Base-by-base conservation (phyloP, 2,113 vertebrate species). In the Elachura formosa region DNA sequence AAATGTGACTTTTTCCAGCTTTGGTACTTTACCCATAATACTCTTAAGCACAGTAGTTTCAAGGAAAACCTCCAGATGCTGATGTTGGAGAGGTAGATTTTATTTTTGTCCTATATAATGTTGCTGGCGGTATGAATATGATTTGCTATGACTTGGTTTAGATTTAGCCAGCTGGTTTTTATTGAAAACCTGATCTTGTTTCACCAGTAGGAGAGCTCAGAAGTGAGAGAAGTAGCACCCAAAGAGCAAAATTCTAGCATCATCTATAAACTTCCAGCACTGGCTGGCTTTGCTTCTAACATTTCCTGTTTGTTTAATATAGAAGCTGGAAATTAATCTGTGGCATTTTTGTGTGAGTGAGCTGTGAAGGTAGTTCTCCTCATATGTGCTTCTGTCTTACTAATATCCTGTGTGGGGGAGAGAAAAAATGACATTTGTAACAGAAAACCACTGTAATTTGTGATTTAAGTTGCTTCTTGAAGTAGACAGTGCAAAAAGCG, bases 161-260 rank as follows among this genome's bases (percentile, higher is more conserved):
- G 56, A 45, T 83, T 84, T 63, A 75, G 43, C 59, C 94, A 95
- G 93, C 79, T 96, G 93, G 7, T 90, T 96, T 83, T 67, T 77
- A 94, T 93, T 95, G 86, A 76, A 64, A 48, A 87, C 8, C 81
- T 82, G 89, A 82, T 97, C 84, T 58, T 68, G 31, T 97, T 94
- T 95, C 91, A 79, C 48, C 38, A 24, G 43, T 81, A 64, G 61
- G 69, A 85, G 74, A 83, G 69, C 81, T 89, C 49, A 73, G 69
- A 92, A 96, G 87, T 73, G 93, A 76, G 33, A 84, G 78, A 92
- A 94, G 66, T 93, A 93, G 93, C 84, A 85, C 87, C 81, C 18
- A 20, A 91, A 94, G 87, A 85, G 62, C 55, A 84, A 78, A 93
- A 87, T 62, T n/a, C 59, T 43, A 36, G 64, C 49, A 19, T 94